Conservation (phyloP, 2,113 vertebrate genomes). For the Onychorhynchus coronatus region DNA sequence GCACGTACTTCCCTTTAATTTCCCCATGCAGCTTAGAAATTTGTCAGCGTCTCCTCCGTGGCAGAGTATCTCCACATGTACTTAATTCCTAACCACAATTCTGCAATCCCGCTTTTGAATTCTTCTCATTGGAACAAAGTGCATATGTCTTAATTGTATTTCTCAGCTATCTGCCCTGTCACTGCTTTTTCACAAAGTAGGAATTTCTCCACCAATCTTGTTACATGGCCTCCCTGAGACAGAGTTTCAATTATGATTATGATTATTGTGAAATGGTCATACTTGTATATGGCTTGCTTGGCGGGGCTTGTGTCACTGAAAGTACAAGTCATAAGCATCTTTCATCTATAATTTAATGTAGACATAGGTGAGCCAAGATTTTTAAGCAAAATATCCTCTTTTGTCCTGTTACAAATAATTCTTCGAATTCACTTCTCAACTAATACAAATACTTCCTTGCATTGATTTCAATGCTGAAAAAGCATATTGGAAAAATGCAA, state of each 20-base stretch:
- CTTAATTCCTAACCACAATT: neutral
- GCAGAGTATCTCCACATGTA: neutral
- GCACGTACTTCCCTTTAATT: neutral
- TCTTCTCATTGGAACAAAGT: neutral
- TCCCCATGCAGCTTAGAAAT: neutral
- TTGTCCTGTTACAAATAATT: neutral
- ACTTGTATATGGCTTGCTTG: neutral
- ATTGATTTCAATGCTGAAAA: neutral
- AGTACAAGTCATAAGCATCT: neutral
- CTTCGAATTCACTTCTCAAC: neutral
- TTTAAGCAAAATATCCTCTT: neutral
- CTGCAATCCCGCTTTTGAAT: neutral
- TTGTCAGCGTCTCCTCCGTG: accelerated
- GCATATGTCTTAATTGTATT: neutral
- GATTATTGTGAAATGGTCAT: neutral
- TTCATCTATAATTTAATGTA: neutral
- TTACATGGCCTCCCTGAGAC: neutral
- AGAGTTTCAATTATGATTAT: neutral
- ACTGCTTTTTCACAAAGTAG: neutral
- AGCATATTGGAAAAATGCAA: neutral
- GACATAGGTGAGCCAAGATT: neutral
- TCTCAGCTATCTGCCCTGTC: neutral
- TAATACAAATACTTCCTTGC: neutral
- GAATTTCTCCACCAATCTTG: neutral
- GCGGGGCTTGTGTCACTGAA: neutral